phyloP scores from a whole-genome alignment of 2,113 vertebrate species.

The Apodemus sylvaticus region DNA sequence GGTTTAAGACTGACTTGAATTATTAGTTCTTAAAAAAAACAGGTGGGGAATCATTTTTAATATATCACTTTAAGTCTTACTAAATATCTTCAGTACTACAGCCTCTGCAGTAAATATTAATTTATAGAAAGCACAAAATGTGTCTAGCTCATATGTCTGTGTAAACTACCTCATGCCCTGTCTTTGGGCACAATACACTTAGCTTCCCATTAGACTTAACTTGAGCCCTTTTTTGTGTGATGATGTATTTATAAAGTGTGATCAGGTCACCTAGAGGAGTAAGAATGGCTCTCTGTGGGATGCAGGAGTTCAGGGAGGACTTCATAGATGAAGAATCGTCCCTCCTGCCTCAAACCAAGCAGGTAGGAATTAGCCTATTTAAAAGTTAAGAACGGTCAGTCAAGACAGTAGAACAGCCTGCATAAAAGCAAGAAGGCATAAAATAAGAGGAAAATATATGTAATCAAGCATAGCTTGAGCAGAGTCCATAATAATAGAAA shows the following conservation, averaged over 20 bases:
- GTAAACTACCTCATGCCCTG: not conserved
- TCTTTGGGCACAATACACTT: not conserved
- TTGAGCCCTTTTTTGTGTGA: not conserved
- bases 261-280: not conserved
- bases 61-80: not conserved
- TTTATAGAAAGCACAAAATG: not conserved
- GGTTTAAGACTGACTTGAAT: not conserved
- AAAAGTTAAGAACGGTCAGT: constrained; percentile 48
- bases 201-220: constrained; percentile 16
- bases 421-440: constrained; percentile 40
- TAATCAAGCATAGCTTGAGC: constrained; percentile 42
- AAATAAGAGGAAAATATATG: constrained; percentile 54
- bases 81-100: not conserved
- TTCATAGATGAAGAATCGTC: constrained; percentile 52
- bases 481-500: constrained; percentile 11
- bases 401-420: not conserved
- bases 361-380: constrained; percentile 40
- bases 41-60: not conserved
- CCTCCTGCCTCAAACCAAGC: not conserved
- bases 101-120: not conserved
- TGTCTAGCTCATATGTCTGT: not conserved
- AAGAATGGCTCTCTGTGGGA: constrained; percentile 52
- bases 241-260: constrained; percentile 51
- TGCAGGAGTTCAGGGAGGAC: not conserved
- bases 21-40: not conserved